Base-by-base conservation (phyloP, 2,113 vertebrate species). In the Psophia crepitans region DNA sequence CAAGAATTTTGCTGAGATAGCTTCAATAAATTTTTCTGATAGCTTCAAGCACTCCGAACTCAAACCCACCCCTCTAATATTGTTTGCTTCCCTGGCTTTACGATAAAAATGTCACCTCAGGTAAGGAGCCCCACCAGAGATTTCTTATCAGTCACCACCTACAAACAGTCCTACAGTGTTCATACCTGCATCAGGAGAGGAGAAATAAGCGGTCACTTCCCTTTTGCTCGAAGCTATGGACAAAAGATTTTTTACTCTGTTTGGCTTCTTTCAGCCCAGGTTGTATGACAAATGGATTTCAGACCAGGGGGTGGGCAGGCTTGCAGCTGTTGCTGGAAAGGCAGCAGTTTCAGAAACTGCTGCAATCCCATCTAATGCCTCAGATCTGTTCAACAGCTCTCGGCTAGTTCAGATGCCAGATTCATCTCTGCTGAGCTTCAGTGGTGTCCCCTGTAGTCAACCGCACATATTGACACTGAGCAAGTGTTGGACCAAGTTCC, bases 381-480 rank as follows among this genome's bases (percentile, higher is more conserved):
- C 39, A 41, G 43, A 24, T 32, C 51, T 66, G 28, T 58, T 87
- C 73, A 71, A 35, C n/a, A 54, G 21, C 49, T 94, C 44, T 84
- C 2, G 0, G 14, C 23, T 68, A 12, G 12, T 39, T 91, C 41
- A 51, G 41, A 28, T 37, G 14, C 46, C 77, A 86, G 41, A 74
- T 77, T 61, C 19, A 43, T 61, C 63, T 69, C 68, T 89, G 44
- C 48, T 65, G 46, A 32, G 24, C 24, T 77, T 17, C 2, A 6
- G 19, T 15, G 6, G 3, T 61, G 35, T 69, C 6, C 19, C 24
- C 32, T 57, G 12, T 51, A 78, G 56, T 63, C 64, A 79, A 17
- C 11, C 0, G 2, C 9, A 26, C 26, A 5, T 61, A 41, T 9
- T 74, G 51, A 66, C 15, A 53, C 14, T 0, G 1, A 49, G 12